phyloP scores from a whole-genome alignment of 2,888 invertebrate species.

The Gnatocerus cornutus region DNA sequence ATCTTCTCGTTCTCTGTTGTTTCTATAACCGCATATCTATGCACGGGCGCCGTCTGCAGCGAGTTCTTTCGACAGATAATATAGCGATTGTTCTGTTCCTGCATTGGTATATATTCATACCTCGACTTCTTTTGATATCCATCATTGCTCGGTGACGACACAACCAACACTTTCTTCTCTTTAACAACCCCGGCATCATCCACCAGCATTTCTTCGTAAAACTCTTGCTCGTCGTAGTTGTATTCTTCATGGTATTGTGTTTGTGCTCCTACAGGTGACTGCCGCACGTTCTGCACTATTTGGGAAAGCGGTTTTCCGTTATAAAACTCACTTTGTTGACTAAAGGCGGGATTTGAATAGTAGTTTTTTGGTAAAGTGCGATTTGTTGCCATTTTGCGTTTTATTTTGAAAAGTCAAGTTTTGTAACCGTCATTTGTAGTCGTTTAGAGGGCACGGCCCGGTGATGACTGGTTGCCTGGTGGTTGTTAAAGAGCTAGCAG shows the following conservation, averaged over 20 bases:
- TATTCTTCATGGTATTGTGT: slow-evolving; percentile 59
- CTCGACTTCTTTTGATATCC: slow-evolving; percentile 69
- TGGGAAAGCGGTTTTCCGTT: slow-evolving; percentile 69
- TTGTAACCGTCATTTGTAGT: slow-evolving; percentile 55
- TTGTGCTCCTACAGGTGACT: slow-evolving; percentile 69
- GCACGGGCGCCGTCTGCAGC: slow-evolving; percentile 71
- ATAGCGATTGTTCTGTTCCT: slow-evolving; percentile 63
- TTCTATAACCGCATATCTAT: slow-evolving; percentile 79
- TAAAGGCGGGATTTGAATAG: slow-evolving; percentile 87
- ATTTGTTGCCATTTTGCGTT: slow-evolving; percentile 40
- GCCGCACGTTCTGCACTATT: slow-evolving; percentile 66
- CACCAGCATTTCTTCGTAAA: slow-evolving; percentile 69
- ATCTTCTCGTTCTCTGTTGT: slow-evolving; percentile 75
- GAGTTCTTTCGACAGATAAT: slow-evolving; percentile 73
- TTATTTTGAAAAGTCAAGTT: slow-evolving; percentile 35
- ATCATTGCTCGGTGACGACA: slow-evolving; percentile 66
- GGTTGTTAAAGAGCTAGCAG: slow-evolving; percentile 52
- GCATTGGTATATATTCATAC: slow-evolving; percentile 75
- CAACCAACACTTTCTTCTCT: slow-evolving; percentile 68
- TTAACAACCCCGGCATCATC: slow-evolving; percentile 67
- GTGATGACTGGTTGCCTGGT: slow-evolving; percentile 61
- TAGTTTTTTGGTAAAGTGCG: slow-evolving; percentile 70
- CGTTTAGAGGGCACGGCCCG: slow-evolving; percentile 54
- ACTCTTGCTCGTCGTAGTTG: slow-evolving; percentile 67
- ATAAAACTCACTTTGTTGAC: slow-evolving; percentile 82